A percentile compares a stretch with the other conserved stretches of the same genome.
Conservation (phyloP, 2,888 invertebrate genomes). For the Eledona agricola region DNA sequence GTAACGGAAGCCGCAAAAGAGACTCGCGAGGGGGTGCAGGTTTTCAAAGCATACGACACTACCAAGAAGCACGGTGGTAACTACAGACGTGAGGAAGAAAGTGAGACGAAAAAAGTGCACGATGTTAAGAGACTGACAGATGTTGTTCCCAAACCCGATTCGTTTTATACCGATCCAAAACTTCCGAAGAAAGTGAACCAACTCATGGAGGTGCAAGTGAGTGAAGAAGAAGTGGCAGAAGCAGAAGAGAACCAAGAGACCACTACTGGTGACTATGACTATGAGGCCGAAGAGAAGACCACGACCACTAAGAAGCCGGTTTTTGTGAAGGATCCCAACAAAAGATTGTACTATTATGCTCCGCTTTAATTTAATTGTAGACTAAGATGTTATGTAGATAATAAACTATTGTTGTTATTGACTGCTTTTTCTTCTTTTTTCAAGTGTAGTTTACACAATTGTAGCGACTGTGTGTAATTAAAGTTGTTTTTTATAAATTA, state of each 20-base stretch:
- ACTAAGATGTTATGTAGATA: slow-evolving; percentile 27
- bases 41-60: slow-evolving; percentile 40
- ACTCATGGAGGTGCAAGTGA: slow-evolving; percentile 42
- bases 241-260: slow-evolving; percentile 14
- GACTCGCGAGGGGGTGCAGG: slow-evolving; percentile 42
- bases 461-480: not conserved
- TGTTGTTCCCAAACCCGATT: slow-evolving; percentile 51
- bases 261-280: slow-evolving; percentile 30
- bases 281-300: slow-evolving; percentile 33
- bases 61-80: slow-evolving; percentile 46
- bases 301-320: slow-evolving; percentile 39
- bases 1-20: not conserved
- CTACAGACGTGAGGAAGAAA: slow-evolving; percentile 35
- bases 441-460: slow-evolving; percentile 3
- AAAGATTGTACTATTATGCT: slow-evolving; percentile 60
- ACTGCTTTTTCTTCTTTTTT: slow-evolving; percentile 7
- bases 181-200: slow-evolving; percentile 52
- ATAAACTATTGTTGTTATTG: slow-evolving; percentile 23
- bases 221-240: slow-evolving; percentile 10
- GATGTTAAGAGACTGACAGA: slow-evolving; percentile 45
- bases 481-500: not conserved
- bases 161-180: slow-evolving; percentile 52
- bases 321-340: slow-evolving; percentile 59
- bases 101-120: slow-evolving; percentile 31
- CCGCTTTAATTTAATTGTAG: slow-evolving; percentile 43